Percentiles rank a stretch among this genome's conserved stretches.
Conservation (phyloP, 2,113 vertebrate species). For the Gymnobelideus leadbeateri region DNA sequence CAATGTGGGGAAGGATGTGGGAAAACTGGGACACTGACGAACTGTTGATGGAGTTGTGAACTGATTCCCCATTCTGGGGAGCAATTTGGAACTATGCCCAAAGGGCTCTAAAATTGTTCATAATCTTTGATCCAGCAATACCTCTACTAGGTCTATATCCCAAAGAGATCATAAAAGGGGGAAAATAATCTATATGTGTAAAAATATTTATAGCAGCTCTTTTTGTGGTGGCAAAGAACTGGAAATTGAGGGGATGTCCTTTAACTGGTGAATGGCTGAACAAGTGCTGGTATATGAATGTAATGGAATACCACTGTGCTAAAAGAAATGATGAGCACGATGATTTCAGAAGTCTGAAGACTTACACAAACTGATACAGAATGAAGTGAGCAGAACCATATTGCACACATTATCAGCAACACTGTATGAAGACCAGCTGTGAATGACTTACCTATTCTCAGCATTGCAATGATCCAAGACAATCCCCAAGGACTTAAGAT, state of each 20-base stretch:
- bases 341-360: background rate
- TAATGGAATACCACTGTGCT: background rate
- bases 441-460: background rate
- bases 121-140: too few species aligned
- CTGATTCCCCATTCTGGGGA: background rate
- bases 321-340: too few species aligned
- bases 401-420: background rate
- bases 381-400: background rate
- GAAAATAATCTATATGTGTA: background rate
- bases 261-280: background rate
- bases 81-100: too few species aligned
- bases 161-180: background rate
- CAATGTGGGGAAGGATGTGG: background rate
- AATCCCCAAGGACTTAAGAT: background rate
- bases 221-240: background rate
- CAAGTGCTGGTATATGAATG: background rate
- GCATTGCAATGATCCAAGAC: background rate
- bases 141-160: too few species aligned
- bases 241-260: background rate
- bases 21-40: background rate
- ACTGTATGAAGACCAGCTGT: background rate
- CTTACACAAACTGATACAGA: background rate
- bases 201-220: background rate
- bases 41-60: background rate
- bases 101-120: too few species aligned